These are phyloP conservation scores for Montifringilla adamsi DNA, from an alignment of 2,113 vertebrate species.

Conservation along the genomic window DNA sequence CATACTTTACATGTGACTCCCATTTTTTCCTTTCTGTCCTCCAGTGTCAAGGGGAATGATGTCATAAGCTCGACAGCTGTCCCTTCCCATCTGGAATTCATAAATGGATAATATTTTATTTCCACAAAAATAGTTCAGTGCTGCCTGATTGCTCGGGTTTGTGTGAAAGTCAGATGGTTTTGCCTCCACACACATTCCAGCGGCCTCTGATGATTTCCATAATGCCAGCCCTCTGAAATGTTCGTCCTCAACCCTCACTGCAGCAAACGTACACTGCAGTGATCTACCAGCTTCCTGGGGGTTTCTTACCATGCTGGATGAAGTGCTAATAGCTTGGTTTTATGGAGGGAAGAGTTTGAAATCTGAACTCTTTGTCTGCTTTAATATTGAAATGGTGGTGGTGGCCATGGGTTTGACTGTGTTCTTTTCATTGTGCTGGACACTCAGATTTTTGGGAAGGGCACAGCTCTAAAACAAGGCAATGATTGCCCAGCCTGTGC, in stretches of 20 bases:
- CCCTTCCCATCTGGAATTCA: slow-evolving; percentile 31
- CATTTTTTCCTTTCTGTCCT: not conserved
- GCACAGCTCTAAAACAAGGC: not conserved
- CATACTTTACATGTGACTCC: not conserved
- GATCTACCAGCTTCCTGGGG: not conserved
- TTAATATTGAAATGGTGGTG: not conserved
- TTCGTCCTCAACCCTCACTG: not conserved
- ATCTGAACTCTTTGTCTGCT: not conserved
- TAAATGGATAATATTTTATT: slow-evolving; percentile 15
- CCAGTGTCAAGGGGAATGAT: slow-evolving; percentile 7
- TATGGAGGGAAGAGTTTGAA: not conserved
- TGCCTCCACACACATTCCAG: not conserved
- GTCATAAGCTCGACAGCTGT: slow-evolving; percentile 11
- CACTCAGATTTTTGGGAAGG: not conserved
- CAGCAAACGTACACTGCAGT: not conserved
- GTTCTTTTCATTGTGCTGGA: not conserved
- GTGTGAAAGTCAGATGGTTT: not conserved
- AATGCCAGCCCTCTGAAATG: not conserved
- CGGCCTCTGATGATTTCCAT: not conserved
- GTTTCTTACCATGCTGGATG: not conserved
- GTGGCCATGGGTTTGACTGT: not conserved
- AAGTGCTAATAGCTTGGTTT: not conserved
- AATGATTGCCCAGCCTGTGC: not conserved
- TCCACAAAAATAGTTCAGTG: not conserved
- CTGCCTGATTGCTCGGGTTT: not conserved